Conservation (phyloP, 2,888 invertebrate species). For the Nebria salina region DNA sequence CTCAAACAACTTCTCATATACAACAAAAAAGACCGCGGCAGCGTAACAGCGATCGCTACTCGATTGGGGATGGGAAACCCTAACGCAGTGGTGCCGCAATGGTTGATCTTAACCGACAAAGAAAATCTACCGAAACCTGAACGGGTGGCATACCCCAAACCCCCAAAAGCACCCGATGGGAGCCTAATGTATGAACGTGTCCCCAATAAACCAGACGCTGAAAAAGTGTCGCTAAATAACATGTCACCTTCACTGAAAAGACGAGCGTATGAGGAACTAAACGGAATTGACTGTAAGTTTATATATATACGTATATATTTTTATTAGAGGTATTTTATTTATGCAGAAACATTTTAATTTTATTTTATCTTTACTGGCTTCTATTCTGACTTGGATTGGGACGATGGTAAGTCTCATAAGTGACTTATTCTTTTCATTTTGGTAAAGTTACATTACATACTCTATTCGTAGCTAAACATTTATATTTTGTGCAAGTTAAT, state of each 20-base stretch:
- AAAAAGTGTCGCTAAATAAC: conserved; percentile 70
- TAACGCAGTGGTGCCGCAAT: conserved; percentile 68
- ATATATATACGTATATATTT: background rate
- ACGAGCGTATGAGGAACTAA: conserved; percentile 88
- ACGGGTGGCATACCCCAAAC: conserved; percentile 87
- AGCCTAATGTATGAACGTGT: conserved; percentile 88
- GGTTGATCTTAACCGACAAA: conserved; percentile 78
- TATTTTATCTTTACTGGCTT: conserved; percentile 66
- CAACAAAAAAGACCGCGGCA: conserved; percentile 69
- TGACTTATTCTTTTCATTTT: background rate
- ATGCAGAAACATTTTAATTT: conserved; percentile 52
- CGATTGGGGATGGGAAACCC: conserved; percentile 77
- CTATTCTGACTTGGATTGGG: conserved; percentile 72
- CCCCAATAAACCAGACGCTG: conserved; percentile 79
- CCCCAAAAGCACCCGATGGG: conserved; percentile 90
- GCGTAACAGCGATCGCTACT: conserved; percentile 77
- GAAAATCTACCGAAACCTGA: conserved; percentile 83
- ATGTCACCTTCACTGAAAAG: conserved; percentile 77
- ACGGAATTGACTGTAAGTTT: conserved; percentile 86
- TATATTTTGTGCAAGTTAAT: background rate
- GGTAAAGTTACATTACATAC: background rate
- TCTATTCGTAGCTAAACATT: background rate
- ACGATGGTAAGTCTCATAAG: conserved; percentile 66
- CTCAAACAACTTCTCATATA: conserved; percentile 67
- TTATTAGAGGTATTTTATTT: conserved; percentile 8